Conservation (phyloP, 2,888 invertebrate genomes). For the Colletes collaris region DNA sequence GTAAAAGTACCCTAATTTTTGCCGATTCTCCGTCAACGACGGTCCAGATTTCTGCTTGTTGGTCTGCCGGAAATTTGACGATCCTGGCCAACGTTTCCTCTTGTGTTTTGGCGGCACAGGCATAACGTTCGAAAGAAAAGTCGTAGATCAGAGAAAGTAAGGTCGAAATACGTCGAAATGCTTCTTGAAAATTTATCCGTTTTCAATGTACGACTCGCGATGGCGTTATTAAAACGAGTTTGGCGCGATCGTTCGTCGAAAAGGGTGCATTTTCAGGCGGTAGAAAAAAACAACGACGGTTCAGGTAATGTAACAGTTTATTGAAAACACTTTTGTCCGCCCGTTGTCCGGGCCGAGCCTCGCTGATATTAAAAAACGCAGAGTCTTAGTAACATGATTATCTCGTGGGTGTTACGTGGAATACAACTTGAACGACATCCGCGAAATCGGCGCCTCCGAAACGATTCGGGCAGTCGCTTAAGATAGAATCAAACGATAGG, state of each 20-base stretch:
- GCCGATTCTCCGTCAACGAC: background rate
- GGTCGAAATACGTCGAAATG: no score
- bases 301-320: slow-evolving; percentile 83
- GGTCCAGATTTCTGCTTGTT: background rate
- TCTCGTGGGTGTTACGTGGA: slow-evolving; percentile 79
- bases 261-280: background rate
- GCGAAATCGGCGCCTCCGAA: slow-evolving; percentile 71
- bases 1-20: background rate
- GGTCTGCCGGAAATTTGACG: rapidly evolving
- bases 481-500: background rate
- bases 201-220: no score
- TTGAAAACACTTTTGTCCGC: slow-evolving; percentile 81
- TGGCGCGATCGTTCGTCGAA: background rate
- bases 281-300: background rate
- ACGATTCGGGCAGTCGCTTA: no score
- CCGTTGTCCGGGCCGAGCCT: slow-evolving; percentile 77
- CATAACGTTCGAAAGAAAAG: slow-evolving; percentile 11
- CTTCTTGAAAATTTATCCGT: no score
- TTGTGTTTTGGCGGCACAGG: background rate
- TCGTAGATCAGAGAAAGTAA: no score
- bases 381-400: slow-evolving; percentile 82
- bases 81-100: background rate
- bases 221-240: background rate
- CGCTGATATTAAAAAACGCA: slow-evolving; percentile 82
- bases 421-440: slow-evolving; percentile 75